phyloP scores from a whole-genome alignment of 2,113 vertebrate genomes.

The Tetrax tetrax region DNA sequence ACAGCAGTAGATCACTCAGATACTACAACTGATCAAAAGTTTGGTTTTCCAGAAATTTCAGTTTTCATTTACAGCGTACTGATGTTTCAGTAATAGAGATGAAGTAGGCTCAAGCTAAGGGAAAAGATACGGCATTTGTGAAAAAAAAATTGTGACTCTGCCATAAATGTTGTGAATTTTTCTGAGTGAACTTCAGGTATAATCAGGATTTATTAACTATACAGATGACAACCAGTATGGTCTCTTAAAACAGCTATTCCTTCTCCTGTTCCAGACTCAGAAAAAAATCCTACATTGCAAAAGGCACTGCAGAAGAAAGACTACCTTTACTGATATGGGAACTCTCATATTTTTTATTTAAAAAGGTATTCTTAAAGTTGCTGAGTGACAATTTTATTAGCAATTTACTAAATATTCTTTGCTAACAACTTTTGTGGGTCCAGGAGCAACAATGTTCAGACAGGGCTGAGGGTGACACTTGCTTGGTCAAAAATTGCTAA shows the following conservation, averaged over 20 bases:
- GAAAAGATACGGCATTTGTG: not conserved
- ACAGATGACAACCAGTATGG: not conserved
- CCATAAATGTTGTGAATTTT: not conserved
- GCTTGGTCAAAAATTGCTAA: not conserved
- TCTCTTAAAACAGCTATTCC: not conserved
- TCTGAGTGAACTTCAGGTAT: not conserved
- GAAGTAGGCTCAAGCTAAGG: not conserved
- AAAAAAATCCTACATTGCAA: not conserved
- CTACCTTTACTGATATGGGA: not conserved
- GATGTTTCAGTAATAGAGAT: not conserved
- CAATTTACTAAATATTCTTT: not conserved
- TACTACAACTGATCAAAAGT: not conserved
- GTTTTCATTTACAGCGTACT: not conserved
- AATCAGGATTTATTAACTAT: not conserved
- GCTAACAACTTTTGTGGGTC: not conserved
- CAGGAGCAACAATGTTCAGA: not conserved
- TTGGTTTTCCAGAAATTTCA: not conserved
- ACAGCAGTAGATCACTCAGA: not conserved
- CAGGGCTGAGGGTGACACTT: not conserved
- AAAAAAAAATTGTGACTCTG: not conserved
- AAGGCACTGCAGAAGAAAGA: not conserved
- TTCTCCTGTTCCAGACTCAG: not conserved
- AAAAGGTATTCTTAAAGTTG: not conserved
- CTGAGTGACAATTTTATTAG: not conserved
- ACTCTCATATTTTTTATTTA: not conserved